Base-by-base conservation (phyloP, 2,113 vertebrate genomes). In the Cnemophilus loriae region DNA sequence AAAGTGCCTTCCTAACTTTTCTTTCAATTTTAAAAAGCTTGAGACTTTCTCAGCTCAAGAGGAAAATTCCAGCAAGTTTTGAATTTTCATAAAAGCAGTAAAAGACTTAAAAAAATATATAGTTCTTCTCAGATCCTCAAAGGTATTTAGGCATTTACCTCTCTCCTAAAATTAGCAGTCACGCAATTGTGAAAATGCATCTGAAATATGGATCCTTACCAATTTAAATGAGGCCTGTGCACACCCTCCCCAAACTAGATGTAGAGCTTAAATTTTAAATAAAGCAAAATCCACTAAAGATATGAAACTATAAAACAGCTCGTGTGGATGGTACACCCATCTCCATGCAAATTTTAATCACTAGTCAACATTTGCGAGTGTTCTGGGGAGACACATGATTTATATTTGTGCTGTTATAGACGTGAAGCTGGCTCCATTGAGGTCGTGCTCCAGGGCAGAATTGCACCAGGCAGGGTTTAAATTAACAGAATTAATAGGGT, bases 1-100 rank as follows among this genome's bases (percentile, higher is more conserved):
- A 67, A 95, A 93, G 85, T 89, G 76, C 68, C n/a, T 94, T 74
- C n/a, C 26, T 56, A 92, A 86, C 75, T 78, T 86, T 83, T 83
- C 63, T 64, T 95, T 93, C 85, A 49, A 26, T 84, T 92, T 87
- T 9, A 60, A 92, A 90, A 44, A 74, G 37, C 37, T 68, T 26
- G n/a, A 71, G 70, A 87, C 57, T 74, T 80, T 18, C 56, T 86
- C n/a, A 70, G 60, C 68, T 92, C 47, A 74, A 59, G 39, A 92
- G 64, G 80, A 88, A 77, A 76, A 92, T 67, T 85, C 71, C 33
- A 90, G 14, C 16, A 93, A 80, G 75, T 69, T 90, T 46, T 69
- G 21, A 84, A 71, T 92, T 78, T 93, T 75, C 50, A 55, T 56
- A 46, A 37, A 68, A 87, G 74, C 55, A 80, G 37, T 49, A 70